Evolutionary conservation across 2,113 vertebrate genomes (phyloP).

Genomic region (Scatophagus argus): DNA sequence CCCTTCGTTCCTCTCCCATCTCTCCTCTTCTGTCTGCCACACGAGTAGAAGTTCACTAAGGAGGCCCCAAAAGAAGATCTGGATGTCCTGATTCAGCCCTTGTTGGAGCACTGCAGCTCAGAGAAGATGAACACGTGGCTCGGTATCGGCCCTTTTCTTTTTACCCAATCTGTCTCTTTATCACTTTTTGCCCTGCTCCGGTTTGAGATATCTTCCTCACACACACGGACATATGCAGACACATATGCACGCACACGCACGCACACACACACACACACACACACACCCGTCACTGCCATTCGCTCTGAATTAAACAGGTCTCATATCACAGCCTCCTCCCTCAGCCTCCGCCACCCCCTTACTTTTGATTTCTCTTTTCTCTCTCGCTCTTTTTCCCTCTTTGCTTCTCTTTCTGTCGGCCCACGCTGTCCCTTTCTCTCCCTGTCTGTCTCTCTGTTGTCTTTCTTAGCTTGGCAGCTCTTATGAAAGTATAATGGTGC

Average conservation of each 20-base stretch:
- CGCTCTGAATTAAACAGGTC: slow-evolving; percentile 62
- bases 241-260: slow-evolving; percentile 1
- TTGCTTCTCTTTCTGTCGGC: slow-evolving; percentile 28
- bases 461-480: slow-evolving; percentile 50
- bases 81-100: slow-evolving; percentile 92
- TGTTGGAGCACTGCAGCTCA: slow-evolving; percentile 95
- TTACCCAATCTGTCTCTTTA: slow-evolving; percentile 17
- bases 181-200: slow-evolving; percentile 29
- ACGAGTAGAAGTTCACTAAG: slow-evolving; percentile 89
- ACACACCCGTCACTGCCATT: slow-evolving; percentile 36
- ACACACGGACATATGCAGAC: slow-evolving; percentile 24
- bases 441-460: slow-evolving; percentile 41
- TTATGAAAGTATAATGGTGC: slow-evolving; percentile 72
- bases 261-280: background rate
- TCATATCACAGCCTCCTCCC: slow-evolving; percentile 47
- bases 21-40: slow-evolving; percentile 19
- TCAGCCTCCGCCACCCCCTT: slow-evolving; percentile 23
- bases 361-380: slow-evolving; percentile 45
- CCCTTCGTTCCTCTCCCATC: background rate
- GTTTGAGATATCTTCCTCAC: slow-evolving; percentile 39
- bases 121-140: slow-evolving; percentile 98
- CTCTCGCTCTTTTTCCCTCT: slow-evolving; percentile 17
- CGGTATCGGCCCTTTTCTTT: slow-evolving; percentile 76
- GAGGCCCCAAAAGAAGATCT: slow-evolving; percentile 91
- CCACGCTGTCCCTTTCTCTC: slow-evolving; percentile 38